Base-by-base conservation (phyloP, 2,797 vertebrate genomes). In the Manis pentadactyla region DNA sequence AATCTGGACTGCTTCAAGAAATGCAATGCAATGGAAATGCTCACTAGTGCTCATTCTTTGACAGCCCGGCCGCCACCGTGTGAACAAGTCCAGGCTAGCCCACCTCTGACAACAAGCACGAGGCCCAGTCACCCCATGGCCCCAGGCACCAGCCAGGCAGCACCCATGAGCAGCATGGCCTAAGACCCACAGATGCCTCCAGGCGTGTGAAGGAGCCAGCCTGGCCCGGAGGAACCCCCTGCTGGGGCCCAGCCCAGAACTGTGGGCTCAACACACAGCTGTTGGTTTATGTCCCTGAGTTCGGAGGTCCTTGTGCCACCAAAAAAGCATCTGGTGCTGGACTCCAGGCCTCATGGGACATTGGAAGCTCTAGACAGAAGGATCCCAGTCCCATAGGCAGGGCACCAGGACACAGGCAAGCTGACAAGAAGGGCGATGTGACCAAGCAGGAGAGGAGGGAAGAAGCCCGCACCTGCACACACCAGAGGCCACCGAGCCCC, bases 401-500 rank as follows among this genome's bases (percentile, higher is more conserved):
- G 57, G 49, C 23, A 18, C 46, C 46, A 13, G 85, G 17, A 13
- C 11, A 46, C 8, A 3, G 18, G 57, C 23, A 9, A 4, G 68
- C 75, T 1, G 31, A 18, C 49, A 18, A 15, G 59, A 74, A 13
- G 31, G 13, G 46, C 46, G 11, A 46, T 12, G 46, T 46, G 46
- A 10, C 46, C 11, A 2, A 6, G 59, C 11, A 11, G 37, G 73
- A 19, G 51, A n/a, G 37, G 0, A 13, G 29, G 37, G 23, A 29
- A 25, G 63, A 18, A 9, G 4, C 12, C 42, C 6, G 15, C 29
- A 9, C 7, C 15, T 1, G 7, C 15, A 1, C 31, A 0, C 5
- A 4, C 2, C 5, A 2, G 4, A 59, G 1, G 19, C 27, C 61
- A 27, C 2, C 17, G 0, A 5, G 11, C 63, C 2, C 7, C 7